Evolutionary conservation across 2,888 invertebrate species (phyloP).

Genomic region (Meta bourneti): DNA sequence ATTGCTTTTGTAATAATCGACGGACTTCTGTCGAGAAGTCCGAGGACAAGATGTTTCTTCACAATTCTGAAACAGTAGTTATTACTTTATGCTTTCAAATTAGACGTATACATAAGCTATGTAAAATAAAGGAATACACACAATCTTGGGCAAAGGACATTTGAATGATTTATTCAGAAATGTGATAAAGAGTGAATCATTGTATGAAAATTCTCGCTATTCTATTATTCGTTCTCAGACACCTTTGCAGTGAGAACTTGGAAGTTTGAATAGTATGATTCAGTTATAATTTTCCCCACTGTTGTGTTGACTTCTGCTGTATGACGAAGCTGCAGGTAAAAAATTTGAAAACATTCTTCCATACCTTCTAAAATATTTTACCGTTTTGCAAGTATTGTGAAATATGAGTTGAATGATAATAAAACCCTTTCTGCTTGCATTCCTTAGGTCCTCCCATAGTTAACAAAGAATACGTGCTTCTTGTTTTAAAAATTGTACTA

Average conservation of each 20-base stretch:
- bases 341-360: no score
- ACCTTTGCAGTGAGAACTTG: not conserved
- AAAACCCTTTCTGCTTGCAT: no score
- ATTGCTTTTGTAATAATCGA: not conserved
- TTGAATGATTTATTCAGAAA: not conserved
- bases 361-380: no score
- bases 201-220: not conserved
- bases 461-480: no score
- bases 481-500: no score
- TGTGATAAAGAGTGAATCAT: not conserved
- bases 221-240: not conserved
- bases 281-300: no score
- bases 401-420: no score
- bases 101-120: not conserved
- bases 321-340: no score
- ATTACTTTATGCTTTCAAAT: not conserved
- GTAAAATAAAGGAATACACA: not conserved
- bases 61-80: not conserved
- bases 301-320: no score
- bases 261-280: not conserved
- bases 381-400: no score
- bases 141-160: not conserved
- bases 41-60: not conserved
- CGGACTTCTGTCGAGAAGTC: not conserved
- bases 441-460: no score